phyloP scores from a whole-genome alignment of 2,888 invertebrate species.

The Eueremaeus valkanovi region DNA sequence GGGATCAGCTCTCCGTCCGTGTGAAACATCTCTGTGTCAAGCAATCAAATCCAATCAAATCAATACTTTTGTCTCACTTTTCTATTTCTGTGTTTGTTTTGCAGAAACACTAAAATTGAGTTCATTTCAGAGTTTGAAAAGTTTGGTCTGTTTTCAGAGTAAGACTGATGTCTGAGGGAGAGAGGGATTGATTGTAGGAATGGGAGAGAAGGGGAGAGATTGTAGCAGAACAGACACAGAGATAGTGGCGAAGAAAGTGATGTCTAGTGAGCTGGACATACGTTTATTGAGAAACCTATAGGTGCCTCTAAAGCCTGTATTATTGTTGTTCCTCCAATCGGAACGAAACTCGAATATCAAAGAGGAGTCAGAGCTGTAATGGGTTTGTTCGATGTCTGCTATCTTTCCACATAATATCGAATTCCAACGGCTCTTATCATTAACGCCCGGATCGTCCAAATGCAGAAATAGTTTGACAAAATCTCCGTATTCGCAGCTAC shows the following conservation, averaged over 20 bases:
- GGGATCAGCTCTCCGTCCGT: constrained; percentile 72
- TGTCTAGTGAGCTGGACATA: constrained; percentile 37
- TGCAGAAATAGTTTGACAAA: constrained; percentile 73
- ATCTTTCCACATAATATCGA: constrained; percentile 64
- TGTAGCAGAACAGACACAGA: not conserved
- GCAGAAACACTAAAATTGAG: not conserved
- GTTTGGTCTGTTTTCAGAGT: too few species aligned
- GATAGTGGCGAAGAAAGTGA: not conserved
- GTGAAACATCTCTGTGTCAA: constrained; percentile 75
- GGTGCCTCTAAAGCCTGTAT: constrained; percentile 68
- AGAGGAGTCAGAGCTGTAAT: constrained; percentile 70
- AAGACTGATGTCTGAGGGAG: too few species aligned
- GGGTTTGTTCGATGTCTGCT: constrained; percentile 62
- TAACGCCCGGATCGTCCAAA: constrained; percentile 63
- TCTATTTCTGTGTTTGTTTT: not conserved
- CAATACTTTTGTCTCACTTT: not conserved
- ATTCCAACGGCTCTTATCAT: constrained; percentile 71
- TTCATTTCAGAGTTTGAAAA: not conserved
- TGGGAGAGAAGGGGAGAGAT: not conserved
- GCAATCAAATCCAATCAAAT: constrained; percentile 25
- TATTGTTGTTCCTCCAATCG: constrained; percentile 55
- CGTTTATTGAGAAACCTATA: constrained; percentile 70
- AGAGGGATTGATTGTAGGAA: too few species aligned
- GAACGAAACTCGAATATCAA: constrained; percentile 71
- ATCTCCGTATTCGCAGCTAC: constrained; percentile 68